Conservation (phyloP, 1,140 invertebrate species). For the Solen grandis region DNA sequence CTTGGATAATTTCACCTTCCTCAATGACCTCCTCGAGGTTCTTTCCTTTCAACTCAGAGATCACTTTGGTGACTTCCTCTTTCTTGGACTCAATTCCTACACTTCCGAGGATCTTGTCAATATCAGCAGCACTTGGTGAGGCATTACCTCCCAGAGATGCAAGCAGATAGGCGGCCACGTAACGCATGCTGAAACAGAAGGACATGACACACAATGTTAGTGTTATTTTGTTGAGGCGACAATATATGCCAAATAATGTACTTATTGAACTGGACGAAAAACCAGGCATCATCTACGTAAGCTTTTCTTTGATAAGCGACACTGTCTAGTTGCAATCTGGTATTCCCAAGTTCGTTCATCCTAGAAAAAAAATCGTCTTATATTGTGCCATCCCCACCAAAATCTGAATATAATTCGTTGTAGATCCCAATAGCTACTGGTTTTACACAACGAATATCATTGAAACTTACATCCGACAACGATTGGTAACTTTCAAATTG, state of each 20-base stretch:
- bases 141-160: conserved; percentile 94
- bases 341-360: neutral
- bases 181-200: conserved; percentile 92
- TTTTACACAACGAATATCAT: too few relatives aligned
- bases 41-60: conserved; percentile 93
- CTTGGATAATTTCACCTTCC: conserved; percentile 88
- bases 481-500: too few relatives aligned
- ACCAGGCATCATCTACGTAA: neutral
- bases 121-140: conserved; percentile 88
- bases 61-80: conserved; percentile 91
- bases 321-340: neutral
- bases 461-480: too few relatives aligned
- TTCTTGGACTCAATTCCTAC: conserved; percentile 96
- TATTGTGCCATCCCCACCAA: too few relatives aligned
- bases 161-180: conserved; percentile 98
- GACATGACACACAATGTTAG: too few relatives aligned
- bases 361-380: neutral
- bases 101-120: conserved; percentile 96
- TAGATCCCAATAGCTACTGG: too few relatives aligned
- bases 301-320: neutral
- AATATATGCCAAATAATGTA: neutral
- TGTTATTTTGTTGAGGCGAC: neutral
- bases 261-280: neutral
- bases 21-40: conserved; percentile 93
- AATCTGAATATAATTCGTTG: too few relatives aligned